phyloP scores from a whole-genome alignment of 2,113 vertebrate genomes.

The Indicator indicator region DNA sequence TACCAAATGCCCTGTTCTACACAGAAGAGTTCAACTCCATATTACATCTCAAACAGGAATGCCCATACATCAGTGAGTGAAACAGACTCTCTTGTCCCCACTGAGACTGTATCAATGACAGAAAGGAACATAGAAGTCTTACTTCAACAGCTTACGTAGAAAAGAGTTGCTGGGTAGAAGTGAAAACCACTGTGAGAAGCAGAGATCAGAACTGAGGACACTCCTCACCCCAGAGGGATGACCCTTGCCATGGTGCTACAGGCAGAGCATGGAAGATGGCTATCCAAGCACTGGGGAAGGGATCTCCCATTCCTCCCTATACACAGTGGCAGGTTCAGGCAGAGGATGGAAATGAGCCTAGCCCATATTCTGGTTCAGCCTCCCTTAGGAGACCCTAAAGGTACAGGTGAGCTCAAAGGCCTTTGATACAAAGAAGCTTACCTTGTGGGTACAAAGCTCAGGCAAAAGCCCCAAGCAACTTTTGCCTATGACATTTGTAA shows the following conservation, averaged over 20 bases:
- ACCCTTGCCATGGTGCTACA: neutral
- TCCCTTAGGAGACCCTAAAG: neutral
- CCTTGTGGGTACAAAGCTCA: neutral
- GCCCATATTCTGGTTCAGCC: neutral
- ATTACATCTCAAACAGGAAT: neutral
- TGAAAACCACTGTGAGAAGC: neutral
- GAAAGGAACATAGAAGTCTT: neutral
- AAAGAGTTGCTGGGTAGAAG: neutral
- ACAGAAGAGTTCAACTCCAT: neutral
- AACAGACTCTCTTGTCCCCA: neutral
- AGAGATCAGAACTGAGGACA: neutral
- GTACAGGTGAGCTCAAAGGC: neutral
- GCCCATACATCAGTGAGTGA: neutral
- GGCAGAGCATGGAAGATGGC: neutral
- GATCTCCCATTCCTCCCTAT: neutral
- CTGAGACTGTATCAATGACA: neutral
- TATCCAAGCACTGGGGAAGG: neutral
- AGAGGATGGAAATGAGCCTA: neutral
- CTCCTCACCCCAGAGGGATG: neutral
- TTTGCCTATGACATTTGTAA: neutral
- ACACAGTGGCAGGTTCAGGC: neutral
- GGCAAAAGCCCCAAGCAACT: neutral
- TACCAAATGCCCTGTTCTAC: neutral
- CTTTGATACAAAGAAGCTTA: neutral
- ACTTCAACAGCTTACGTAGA: neutral